Evolutionary conservation across 1,140 invertebrate species (phyloP), one percentile per base, ranked within the genome.

Genomic region (Panulirus ornatus): DNA sequence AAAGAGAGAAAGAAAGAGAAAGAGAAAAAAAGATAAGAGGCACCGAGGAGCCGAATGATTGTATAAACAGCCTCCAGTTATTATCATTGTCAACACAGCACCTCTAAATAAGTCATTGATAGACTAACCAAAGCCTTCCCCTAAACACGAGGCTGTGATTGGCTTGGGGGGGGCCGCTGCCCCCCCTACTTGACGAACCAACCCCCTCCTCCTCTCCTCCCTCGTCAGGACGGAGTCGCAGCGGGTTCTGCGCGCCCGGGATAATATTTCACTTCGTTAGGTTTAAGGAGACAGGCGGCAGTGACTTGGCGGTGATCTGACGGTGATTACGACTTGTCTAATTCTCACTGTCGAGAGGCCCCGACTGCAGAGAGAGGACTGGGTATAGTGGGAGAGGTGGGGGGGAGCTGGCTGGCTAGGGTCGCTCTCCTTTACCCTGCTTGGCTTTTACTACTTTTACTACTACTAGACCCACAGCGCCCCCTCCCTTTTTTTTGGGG

Each of bases 181-280:
- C n/a, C n/a, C n/a, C n/a, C n/a, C n/a, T n/a, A n/a, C n/a, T n/a
- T n/a, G n/a, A n/a, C n/a, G n/a, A n/a, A n/a, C n/a, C n/a, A n/a
- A n/a, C n/a, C n/a, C n/a, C n/a, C n/a, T n/a, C n/a, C n/a, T n/a
- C n/a, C n/a, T n/a, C n/a, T n/a, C n/a, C n/a, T n/a, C n/a, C n/a
- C n/a, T n/a, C n/a, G n/a, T n/a, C n/a, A n/a, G n/a, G n/a, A 22
- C 22, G 51, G 22, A 54, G 51, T 63, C 79, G 58, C 40, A 82
- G 42, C 79, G 58, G n/a, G n/a, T n/a, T 82, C 58, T 58, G 58
- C 58, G 58, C 58, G 44, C 71, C 19, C 36, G 34, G 40, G 86
- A 88, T 82, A 82, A 88, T 88, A 88, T 88, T 88, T 88, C 86
- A 88, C 86, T 88, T 82, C 76, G 86, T 88, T 88, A 88, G 86